Conservation (phyloP, 92 coral and sea anemone genomes). For the Epizoanthus illoricatus region DNA sequence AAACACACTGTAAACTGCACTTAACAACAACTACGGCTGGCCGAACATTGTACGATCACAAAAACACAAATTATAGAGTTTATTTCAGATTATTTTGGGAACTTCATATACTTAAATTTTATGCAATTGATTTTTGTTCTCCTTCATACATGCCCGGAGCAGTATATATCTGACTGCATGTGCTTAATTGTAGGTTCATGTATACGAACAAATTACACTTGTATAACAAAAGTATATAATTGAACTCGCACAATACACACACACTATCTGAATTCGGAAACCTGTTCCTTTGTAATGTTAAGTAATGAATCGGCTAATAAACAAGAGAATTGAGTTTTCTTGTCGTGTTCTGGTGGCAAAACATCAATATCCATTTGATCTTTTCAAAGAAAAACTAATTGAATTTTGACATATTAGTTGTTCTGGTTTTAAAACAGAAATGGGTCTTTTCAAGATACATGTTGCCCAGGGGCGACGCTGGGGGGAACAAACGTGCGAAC, state of each 20-base stretch:
- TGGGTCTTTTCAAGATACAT: no score
- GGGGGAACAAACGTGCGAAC: no score
- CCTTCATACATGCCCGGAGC: not conserved
- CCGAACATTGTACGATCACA: conserved; percentile 7
- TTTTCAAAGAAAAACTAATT: no score
- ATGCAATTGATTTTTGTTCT: no score
- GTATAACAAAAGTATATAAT: conserved; percentile 2
- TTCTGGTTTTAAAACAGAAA: no score
- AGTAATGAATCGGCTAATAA: not conserved
- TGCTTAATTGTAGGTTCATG: not conserved
- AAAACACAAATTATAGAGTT: not conserved
- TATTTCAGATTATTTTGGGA: not conserved
- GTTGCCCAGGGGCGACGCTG: no score
- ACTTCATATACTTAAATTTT: no score
- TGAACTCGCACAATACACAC: conserved; percentile 10
- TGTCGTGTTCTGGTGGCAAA: not conserved
- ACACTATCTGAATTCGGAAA: conserved; percentile 2
- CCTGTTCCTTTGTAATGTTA: conserved; percentile 13
- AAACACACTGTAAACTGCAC: not conserved
- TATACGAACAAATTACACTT: not conserved
- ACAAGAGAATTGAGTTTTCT: not conserved
- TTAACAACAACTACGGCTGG: not conserved
- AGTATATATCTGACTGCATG: not conserved
- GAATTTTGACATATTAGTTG: no score
- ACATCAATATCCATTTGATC: no score